Base-by-base conservation (phyloP, 2,113 vertebrate genomes). In the Corythaixoides concolor region DNA sequence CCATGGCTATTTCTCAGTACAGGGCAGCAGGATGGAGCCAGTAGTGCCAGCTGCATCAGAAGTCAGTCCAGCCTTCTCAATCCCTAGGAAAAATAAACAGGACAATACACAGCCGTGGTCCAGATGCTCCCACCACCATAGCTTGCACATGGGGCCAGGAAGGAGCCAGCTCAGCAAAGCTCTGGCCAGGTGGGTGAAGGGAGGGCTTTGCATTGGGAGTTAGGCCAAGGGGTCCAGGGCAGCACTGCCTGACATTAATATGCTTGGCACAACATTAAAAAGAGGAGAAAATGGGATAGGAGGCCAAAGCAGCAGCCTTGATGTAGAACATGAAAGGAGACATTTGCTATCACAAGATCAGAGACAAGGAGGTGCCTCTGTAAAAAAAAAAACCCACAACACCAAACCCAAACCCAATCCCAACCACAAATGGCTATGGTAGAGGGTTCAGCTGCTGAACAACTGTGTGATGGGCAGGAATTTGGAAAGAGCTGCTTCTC, bases 281-380 rank as follows among this genome's bases (percentile, higher is more conserved):
- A 89, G 85, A 91, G 50, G 30, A 93, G 87, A 64, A 95, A 95
- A 94, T 89, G 66, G 89, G 85, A 76, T n/a, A 72, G 95, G 73
- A 96, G 87, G 94, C 88, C 92, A 95, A 85, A 72, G 89, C 53
- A 60, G 45, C 91, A 90, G 84, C 93, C 95, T 97, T 96, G 93
- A 96, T 94, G 91, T 89, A 89, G 76, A 28, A 95, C 85, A 93
- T 93, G 64, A 96, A 95, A 91, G 93, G 83, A 97, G 64, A 89
- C 47, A 24, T 91, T 95, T 83, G 89, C 81, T 91, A 93, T 88
- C 94, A 95, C 58, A 76, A 85, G 75, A 97, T 97, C 95, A 96
- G 93, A 95, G 93, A 92, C 4, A 0, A 89, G 91, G 70, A 91
- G 87, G 67, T 3, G 4, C 53, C 77, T 76, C 74, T 62, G 28